phyloP scores from a whole-genome alignment of 2,797 vertebrate species.

The Aplochiton taeniatus region DNA sequence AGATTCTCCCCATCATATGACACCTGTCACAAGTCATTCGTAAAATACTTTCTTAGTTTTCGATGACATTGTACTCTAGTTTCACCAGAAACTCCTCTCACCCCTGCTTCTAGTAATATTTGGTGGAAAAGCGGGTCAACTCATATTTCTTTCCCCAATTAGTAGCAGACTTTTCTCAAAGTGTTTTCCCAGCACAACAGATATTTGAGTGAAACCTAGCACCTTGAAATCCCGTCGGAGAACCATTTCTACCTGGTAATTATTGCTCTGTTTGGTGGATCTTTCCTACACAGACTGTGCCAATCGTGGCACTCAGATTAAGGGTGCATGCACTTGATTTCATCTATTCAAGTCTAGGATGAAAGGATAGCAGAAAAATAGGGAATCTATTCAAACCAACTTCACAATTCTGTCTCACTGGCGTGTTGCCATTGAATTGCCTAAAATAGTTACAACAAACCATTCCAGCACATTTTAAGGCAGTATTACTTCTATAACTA shows the following conservation, averaged over 20 bases:
- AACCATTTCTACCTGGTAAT: conserved; percentile 70
- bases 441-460: conserved; percentile 61
- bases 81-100: conserved; percentile 37
- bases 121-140: conserved; percentile 34
- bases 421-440: conserved; percentile 40
- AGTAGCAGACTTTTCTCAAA: conserved; percentile 51
- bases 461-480: conserved; percentile 71
- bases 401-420: conserved; percentile 29
- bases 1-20: too few relatives aligned
- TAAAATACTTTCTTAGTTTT: conserved; percentile 34
- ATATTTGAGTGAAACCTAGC: conserved; percentile 65
- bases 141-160: conserved; percentile 37
- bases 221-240: conserved; percentile 69
- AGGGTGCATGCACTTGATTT: conserved; percentile 44
- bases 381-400: conserved; percentile 28
- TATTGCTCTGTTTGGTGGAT: conserved; percentile 80
- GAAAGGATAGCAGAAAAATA: conserved; percentile 40
- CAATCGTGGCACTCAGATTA: conserved; percentile 36
- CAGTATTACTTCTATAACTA: conserved; percentile 64
- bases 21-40: too few relatives aligned
- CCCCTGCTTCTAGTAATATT: neutral
- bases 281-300: conserved; percentile 41
- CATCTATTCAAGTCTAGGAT: conserved; percentile 58
- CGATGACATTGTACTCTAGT: conserved; percentile 42
- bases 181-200: conserved; percentile 46